Evolutionary conservation across 2,113 vertebrate species (phyloP).

Genomic region (Grammomys dolichurus): DNA sequence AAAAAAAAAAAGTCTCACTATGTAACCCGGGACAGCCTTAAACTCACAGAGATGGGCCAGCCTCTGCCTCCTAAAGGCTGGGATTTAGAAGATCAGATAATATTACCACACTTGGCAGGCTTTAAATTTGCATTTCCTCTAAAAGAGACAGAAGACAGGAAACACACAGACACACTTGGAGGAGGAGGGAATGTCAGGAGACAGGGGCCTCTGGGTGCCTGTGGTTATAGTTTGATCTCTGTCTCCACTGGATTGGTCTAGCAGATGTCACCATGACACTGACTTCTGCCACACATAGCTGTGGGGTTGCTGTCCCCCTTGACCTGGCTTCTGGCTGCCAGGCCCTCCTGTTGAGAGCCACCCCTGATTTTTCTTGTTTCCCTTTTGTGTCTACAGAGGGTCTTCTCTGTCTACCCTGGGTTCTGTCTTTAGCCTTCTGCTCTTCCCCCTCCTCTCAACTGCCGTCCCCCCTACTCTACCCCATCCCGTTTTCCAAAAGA

Average conservation of each 20-base stretch:
- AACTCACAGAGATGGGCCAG: neutral
- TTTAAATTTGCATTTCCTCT: neutral
- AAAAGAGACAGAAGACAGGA: neutral
- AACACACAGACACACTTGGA: neutral
- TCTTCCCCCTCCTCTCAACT: neutral
- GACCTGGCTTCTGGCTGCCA: neutral
- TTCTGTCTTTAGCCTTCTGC: neutral
- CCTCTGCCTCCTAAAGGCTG: neutral
- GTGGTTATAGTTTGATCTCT: neutral
- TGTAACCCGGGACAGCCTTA: neutral
- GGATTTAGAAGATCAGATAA: too few species aligned
- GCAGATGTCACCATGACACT: neutral
- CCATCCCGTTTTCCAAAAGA: neutral
- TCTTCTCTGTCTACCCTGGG: neutral
- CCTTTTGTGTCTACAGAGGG: neutral
- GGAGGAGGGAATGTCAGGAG: neutral
- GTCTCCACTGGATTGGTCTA: neutral
- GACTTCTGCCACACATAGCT: neutral
- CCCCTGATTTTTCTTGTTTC: too few species aligned
- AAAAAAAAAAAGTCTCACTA: neutral
- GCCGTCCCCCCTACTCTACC: neutral
- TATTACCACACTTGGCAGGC: neutral
- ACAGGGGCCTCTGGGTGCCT: fast-evolving
- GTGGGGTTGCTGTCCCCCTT: neutral
- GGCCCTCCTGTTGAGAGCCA: neutral